phyloP scores from a whole-genome alignment of 92 coral and sea anemone genomes.

The Umimayanthus chanpuru region DNA sequence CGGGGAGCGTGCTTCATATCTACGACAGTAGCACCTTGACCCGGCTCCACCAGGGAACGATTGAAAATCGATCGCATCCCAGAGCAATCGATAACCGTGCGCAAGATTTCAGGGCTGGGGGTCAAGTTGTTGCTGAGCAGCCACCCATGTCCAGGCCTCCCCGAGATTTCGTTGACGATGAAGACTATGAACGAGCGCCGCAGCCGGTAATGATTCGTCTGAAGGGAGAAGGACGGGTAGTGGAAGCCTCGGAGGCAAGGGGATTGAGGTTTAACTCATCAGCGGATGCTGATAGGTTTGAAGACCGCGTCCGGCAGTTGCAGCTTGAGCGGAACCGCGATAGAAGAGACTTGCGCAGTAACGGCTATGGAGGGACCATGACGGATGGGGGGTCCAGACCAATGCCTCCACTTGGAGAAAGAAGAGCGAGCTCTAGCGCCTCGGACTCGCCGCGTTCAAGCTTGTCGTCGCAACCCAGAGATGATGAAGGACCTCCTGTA shows the following conservation, averaged over 20 bases:
- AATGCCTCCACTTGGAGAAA: background rate
- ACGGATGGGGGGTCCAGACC: background rate
- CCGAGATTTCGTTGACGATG: conserved; percentile 30
- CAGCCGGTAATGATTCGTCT: conserved; percentile 63
- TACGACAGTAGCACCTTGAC: conserved; percentile 54
- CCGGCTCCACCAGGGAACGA: conserved; percentile 42
- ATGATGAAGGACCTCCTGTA: conserved; percentile 29
- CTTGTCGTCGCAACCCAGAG: conserved; percentile 30
- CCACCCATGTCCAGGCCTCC: conserved; percentile 65
- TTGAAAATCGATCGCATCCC: conserved; percentile 40
- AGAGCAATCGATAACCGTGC: conserved; percentile 48
- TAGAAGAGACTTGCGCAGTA: conserved; percentile 41
- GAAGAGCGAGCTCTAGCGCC: background rate
- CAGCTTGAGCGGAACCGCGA: conserved; percentile 71
- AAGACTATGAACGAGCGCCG: conserved; percentile 39
- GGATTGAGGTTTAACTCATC: conserved; percentile 49
- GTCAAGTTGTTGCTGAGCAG: conserved; percentile 63
- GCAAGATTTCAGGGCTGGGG: conserved; percentile 54
- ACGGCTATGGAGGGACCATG: conserved; percentile 35
- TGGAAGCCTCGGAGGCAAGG: conserved; percentile 40
- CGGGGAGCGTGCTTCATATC: conserved; percentile 61
- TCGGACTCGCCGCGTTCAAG: conserved; percentile 39
- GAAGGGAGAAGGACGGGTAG: conserved; percentile 53
- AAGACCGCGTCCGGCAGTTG: conserved; percentile 67
- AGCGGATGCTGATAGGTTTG: conserved; percentile 69